Percentiles rank a stretch among this genome's conserved stretches.
Conservation (phyloP, 1,140 invertebrate genomes). For the Oncopodura yosiiana region DNA sequence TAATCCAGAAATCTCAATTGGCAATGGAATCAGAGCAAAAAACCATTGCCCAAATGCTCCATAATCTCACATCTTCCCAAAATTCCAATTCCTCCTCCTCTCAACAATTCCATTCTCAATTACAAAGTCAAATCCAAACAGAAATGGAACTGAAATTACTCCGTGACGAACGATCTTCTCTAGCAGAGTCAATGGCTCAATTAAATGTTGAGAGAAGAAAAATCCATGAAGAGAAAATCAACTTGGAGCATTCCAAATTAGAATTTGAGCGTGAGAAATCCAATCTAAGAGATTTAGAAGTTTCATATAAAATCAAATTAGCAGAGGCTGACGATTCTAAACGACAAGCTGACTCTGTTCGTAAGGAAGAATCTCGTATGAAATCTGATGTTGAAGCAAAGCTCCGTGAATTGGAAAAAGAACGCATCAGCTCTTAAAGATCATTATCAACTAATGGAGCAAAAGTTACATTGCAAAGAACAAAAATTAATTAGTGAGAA, state of each 20-base stretch:
- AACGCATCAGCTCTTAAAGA: conserved; percentile 7
- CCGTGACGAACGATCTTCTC: conserved; percentile 23
- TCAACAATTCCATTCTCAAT: conserved; percentile 1
- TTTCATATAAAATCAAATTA: conserved; percentile 9
- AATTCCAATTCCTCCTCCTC: not conserved
- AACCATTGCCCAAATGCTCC: conserved; percentile 16
- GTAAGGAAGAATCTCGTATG: conserved; percentile 14
- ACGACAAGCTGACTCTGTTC: conserved; percentile 22
- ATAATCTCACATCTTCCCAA: conserved; percentile 9
- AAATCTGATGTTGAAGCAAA: conserved; percentile 10
- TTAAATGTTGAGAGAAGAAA: conserved; percentile 29
- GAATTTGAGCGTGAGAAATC: conserved; percentile 26
- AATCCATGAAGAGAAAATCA: conserved; percentile 27
- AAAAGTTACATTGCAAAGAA: conserved; percentile 6
- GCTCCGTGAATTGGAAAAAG: conserved; percentile 18
- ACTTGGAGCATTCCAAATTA: conserved; percentile 22
- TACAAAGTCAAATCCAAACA: conserved; percentile 10
- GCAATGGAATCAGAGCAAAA: conserved; percentile 26
- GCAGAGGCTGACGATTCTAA: conserved; percentile 28
- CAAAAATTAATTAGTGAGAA: conserved; percentile 22
- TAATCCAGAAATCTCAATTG: conserved; percentile 24
- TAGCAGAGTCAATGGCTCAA: conserved; percentile 28
- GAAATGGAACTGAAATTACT: conserved; percentile 32
- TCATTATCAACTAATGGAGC: conserved; percentile 7
- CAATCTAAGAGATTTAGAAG: conserved; percentile 22